A percentile compares a stretch with the other conserved stretches of the same genome.
Evolutionary conservation across 1,140 invertebrate genomes (phyloP).

Genomic region (Drosophila sturtevanti): DNA sequence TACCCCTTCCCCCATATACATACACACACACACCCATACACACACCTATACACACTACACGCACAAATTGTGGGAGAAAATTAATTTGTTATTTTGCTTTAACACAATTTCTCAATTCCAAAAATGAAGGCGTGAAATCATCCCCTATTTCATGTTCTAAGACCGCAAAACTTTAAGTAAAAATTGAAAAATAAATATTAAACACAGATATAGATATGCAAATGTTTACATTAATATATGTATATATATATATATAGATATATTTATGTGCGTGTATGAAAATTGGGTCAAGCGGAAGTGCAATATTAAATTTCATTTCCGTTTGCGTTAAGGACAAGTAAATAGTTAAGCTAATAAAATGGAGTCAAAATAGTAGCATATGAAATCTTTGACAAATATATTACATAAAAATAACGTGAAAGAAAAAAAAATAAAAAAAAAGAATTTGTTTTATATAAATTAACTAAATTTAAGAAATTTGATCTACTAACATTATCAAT

Average conservation of each 20-base stretch:
- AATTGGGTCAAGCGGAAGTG: conserved; percentile 10
- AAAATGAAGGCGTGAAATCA: background rate
- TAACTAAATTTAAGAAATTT: background rate
- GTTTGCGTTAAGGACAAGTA: background rate
- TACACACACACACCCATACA: background rate
- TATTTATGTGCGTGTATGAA: background rate
- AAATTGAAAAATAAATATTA: background rate
- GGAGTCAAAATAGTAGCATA: background rate
- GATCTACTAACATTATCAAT: background rate
- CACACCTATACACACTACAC: background rate
- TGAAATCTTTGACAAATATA: background rate
- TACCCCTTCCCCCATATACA: background rate
- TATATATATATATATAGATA: too few relatives aligned
- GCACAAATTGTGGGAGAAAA: background rate
- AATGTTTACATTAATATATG: too few relatives aligned
- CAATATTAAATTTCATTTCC: background rate
- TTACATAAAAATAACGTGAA: too few relatives aligned
- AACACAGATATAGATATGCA: too few relatives aligned
- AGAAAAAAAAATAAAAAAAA: too few relatives aligned
- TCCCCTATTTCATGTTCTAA: background rate
- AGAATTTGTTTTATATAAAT: too few relatives aligned
- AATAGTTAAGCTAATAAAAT: background rate
- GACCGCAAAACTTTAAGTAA: background rate
- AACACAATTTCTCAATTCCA: background rate
- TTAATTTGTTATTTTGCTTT: background rate